These are phyloP conservation scores for Andrena trimmerana DNA, from an alignment of 2,888 invertebrate species.

Conservation along the genomic window DNA sequence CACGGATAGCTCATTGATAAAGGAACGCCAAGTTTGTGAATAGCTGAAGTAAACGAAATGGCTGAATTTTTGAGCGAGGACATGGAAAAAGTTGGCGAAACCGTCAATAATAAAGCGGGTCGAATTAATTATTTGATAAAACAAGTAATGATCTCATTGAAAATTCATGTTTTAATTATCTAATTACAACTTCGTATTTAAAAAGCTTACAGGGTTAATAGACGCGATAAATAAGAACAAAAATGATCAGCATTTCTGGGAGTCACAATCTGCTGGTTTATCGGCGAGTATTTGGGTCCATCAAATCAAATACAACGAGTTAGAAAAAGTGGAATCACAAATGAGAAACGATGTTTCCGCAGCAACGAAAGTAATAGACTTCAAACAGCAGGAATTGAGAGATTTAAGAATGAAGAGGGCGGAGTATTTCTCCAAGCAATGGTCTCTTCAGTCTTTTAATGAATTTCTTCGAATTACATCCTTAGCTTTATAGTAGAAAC, in stretches of 20 bases:
- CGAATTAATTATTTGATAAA: conserved; percentile 39
- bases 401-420: conserved; percentile 4
- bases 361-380: background rate
- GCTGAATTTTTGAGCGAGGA: background rate
- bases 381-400: conserved; percentile 45
- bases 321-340: background rate
- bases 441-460: conserved; percentile 28
- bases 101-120: background rate
- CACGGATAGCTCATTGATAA: background rate
- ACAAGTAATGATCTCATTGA: conserved; percentile 22
- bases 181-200: background rate
- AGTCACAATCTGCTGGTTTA: conserved; percentile 6
- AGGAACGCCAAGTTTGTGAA: background rate
- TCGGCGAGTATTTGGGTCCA: conserved; percentile 17
- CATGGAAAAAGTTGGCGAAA: background rate
- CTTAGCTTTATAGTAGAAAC: background rate
- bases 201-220: conserved; percentile 21
- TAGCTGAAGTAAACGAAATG: background rate
- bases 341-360: conserved; percentile 6
- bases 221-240: conserved; percentile 6
- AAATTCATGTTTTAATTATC: background rate
- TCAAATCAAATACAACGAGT: conserved; percentile 24
- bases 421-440: conserved; percentile 11
- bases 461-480: background rate
- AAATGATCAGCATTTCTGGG: background rate